Evolutionary conservation across 2,797 vertebrate genomes (phyloP).

Genomic region (Babyrousa celebensis): DNA sequence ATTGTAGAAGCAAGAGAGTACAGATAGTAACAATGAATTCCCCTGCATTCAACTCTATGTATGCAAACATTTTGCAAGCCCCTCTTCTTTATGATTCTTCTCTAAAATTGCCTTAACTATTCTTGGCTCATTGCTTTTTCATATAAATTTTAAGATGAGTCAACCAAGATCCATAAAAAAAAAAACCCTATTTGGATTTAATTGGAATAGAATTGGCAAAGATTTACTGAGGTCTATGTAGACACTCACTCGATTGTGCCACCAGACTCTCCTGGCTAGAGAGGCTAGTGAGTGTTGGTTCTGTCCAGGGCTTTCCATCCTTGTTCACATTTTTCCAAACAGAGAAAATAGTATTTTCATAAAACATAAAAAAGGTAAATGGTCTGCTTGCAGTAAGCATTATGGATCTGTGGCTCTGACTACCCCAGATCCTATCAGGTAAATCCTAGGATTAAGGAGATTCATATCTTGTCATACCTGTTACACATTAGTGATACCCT

Average conservation of each 20-base stretch:
- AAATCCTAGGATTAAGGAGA: not conserved
- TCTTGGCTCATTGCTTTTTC: not conserved
- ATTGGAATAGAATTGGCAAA: not conserved
- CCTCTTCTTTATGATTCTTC: not conserved
- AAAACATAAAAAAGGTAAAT: not conserved
- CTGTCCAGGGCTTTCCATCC: not conserved
- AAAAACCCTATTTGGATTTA: not conserved
- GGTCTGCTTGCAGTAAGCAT: not conserved
- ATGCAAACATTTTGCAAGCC: not conserved
- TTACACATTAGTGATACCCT: not conserved
- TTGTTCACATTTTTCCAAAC: slow-evolving; percentile 10
- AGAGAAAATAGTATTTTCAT: slow-evolving; percentile 15
- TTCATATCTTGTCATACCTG: not conserved
- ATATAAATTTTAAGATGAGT: not conserved
- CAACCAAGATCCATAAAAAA: not conserved
- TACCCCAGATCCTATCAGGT: not conserved
- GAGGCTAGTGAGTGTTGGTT: not conserved
- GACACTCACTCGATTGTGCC: not conserved
- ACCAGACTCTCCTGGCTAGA: not conserved
- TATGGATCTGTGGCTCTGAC: not conserved
- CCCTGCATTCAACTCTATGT: not conserved
- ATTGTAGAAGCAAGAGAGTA: slow-evolving; percentile 8
- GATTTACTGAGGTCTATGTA: not conserved
- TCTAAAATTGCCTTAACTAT: slow-evolving; percentile 7
- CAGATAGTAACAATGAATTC: not conserved